Percentiles rank a stretch among this genome's conserved stretches.
Evolutionary conservation across 2,797 vertebrate genomes (phyloP).

Genomic region (Australoheros facetus): DNA sequence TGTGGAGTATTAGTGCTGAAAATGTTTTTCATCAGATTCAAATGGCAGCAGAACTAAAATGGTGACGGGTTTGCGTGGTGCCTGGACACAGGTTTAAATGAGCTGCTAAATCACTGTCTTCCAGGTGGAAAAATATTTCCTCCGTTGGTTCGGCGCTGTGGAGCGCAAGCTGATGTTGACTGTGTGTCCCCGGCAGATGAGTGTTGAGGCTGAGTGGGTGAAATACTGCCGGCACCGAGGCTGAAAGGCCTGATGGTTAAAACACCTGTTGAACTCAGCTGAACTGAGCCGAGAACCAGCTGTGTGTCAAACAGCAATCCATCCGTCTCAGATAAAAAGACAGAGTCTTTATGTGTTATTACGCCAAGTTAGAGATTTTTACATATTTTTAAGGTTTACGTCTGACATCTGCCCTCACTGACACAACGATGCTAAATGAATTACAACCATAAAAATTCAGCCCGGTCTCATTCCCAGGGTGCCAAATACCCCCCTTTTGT

Average conservation of each 20-base stretch:
- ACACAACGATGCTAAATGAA: not conserved
- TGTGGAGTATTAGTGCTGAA: not conserved
- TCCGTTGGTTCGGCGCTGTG: not conserved
- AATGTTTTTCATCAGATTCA: not conserved
- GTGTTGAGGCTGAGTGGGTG: not conserved
- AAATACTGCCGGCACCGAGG: constrained; percentile 10
- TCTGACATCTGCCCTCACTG: not conserved
- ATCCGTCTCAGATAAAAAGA: not conserved
- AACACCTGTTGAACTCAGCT: constrained; percentile 58
- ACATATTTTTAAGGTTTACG: not conserved
- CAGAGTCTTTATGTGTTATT: not conserved
- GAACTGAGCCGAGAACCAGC: constrained; percentile 36
- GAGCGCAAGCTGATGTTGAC: not conserved
- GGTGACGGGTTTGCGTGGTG: not conserved
- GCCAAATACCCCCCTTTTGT: not conserved
- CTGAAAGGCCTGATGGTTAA: constrained; percentile 54
- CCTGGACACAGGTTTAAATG: not conserved
- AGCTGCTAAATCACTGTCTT: not conserved
- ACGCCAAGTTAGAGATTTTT: not conserved
- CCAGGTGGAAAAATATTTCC: constrained; percentile 3
- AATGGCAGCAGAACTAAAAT: not conserved
- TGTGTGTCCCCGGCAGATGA: not conserved
- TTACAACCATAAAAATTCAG: not conserved
- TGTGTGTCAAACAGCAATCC: constrained; percentile 25
- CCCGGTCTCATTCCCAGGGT: not conserved